These are phyloP conservation scores for Beroe ovata DNA, from an alignment of 37 sponge, comb jelly and placozoan species.

Conservation along the genomic window DNA sequence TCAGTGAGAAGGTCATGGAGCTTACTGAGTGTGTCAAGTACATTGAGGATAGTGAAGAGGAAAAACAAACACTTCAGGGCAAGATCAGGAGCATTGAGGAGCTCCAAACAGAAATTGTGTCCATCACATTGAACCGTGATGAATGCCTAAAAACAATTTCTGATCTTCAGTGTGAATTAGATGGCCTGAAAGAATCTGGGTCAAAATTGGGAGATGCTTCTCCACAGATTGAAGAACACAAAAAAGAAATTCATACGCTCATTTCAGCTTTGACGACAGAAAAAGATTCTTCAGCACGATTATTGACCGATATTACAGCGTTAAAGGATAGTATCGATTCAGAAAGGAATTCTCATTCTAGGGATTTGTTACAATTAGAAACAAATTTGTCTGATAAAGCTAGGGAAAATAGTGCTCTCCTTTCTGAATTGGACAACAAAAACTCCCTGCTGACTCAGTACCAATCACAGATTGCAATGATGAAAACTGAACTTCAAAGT, in stretches of 20 bases:
- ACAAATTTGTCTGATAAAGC: not conserved
- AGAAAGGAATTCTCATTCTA: too few relatives aligned
- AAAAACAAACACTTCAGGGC: not conserved
- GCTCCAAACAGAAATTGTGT: not conserved
- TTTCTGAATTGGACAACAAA: not conserved
- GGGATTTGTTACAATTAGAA: too few relatives aligned
- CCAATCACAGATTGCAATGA: not conserved
- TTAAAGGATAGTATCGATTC: not conserved
- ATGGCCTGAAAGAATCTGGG: not conserved
- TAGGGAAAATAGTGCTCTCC: not conserved
- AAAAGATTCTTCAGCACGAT: not conserved
- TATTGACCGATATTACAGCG: not conserved
- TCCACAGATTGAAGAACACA: not conserved
- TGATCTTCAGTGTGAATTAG: not conserved
- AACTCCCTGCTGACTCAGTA: not conserved
- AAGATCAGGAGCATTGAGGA: not conserved
- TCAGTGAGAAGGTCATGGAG: slow-evolving; percentile 24
- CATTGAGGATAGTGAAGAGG: not conserved
- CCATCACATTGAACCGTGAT: not conserved
- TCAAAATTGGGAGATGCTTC: not conserved
- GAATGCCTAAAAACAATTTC: not conserved
- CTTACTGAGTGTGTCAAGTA: slow-evolving; percentile 1
- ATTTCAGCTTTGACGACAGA: not conserved
- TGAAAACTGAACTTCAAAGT: not conserved
- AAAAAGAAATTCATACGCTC: not conserved